Percentiles rank a stretch among this genome's conserved stretches.
phyloP scores from a whole-genome alignment of 2,113 vertebrate genomes.

The Thryonomys swinderianus region DNA sequence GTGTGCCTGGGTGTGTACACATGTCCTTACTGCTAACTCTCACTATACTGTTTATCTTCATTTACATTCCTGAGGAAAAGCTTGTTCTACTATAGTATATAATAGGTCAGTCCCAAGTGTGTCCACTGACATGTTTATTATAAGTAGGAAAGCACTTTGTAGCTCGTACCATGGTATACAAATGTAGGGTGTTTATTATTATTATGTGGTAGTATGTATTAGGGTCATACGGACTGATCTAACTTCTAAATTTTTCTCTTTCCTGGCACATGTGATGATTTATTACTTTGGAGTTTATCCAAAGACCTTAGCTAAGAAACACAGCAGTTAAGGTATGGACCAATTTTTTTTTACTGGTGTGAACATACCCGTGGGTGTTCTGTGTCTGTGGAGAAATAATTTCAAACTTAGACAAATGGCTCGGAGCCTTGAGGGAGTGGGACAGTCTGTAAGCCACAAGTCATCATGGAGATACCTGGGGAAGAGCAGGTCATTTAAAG shows the following conservation, averaged over 20 bases:
- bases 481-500: background rate
- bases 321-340: conserved; percentile 43
- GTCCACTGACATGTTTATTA: background rate
- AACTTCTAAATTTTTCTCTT: conserved; percentile 14
- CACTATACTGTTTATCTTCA: conserved; percentile 9
- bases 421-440: background rate
- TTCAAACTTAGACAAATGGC: conserved; percentile 60
- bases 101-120: background rate
- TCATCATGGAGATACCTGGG: background rate
- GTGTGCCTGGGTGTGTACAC: too few relatives aligned
- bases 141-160: background rate
- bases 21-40: background rate
- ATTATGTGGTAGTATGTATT: background rate
- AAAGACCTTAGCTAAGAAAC: conserved; percentile 66
- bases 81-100: background rate
- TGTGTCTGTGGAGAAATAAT: conserved; percentile 37
- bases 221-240: conserved; percentile 45
- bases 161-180: background rate
- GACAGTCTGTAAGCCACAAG: background rate
- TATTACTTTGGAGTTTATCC: conserved; percentile 67
- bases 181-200: conserved; percentile 15
- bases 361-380: conserved; percentile 19
- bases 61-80: conserved; percentile 14
- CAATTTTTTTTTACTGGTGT: conserved; percentile 7
- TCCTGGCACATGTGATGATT: conserved; percentile 54